Evolutionary conservation across 1,140 invertebrate genomes (phyloP), one percentile per base, ranked within the genome.

Genomic region (Hormaphis cornu): DNA sequence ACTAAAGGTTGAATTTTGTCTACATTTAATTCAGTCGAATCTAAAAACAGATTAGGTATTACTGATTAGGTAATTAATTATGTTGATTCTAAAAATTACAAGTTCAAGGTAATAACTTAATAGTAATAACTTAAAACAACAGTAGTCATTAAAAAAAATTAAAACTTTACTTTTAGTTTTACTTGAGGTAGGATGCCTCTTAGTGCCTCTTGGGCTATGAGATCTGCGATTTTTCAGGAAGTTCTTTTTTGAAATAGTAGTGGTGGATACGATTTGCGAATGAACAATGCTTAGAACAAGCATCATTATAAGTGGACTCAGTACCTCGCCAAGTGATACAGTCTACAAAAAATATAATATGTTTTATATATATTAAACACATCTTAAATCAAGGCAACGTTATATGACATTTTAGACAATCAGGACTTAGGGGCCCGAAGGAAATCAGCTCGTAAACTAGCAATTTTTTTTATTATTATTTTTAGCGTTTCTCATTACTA

Each of bases 241-340:
- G 28, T 50, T 50, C 20, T 66, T 66, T 30, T 66, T 66, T 14
- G 61, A 66, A 66, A 66, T 66, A 26, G 61, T 66, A 35, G 44
- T 66, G 2, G 89, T 90, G 33, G 88, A 89, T 2, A 90, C 90
- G 70, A 95, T 95, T 79, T 96, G 92, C 0, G 92, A 93, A 78
- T 95, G 92, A 50, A 96, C 88, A 37, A 91, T 81, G 73, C 89
- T 91, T 44, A 96, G 80, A 33, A 88, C 81, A 72, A 91, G 77
- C 84, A 91, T 91, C 77, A 94, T 84, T 22, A 85, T 82, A 70
- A 86, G 76, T n/a, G 92, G 91, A 70, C 91, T 85, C 30, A 91
- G 75, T 74, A 91, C 80, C 79, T 89, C 87, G 70, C 82, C 83
- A 40, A 79, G 75, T 42, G 83, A 80, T 58, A 85, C 77, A 73